Evolutionary conservation across 1,140 invertebrate genomes (phyloP), one percentile per base, ranked within the genome.

Genomic region (Dendroctonus ponderosae): DNA sequence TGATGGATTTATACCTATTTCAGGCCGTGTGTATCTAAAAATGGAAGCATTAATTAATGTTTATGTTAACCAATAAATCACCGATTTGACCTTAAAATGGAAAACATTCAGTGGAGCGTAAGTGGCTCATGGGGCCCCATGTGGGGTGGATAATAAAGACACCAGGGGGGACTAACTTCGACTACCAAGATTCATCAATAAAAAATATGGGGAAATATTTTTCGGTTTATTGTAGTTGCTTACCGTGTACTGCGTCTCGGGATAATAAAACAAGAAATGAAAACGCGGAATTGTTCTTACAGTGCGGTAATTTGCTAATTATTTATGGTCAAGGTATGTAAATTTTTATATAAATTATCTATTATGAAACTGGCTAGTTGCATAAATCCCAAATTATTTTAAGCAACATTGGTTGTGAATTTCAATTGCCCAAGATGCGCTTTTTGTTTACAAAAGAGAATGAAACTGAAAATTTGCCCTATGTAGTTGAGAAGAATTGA

Each of bases 161-260:
- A 58, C 61, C 70, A 64, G 71, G 72, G 67, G 72, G 65, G 62
- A 62, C 54, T 67, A 51, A 67, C 66, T 62, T 66, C 62, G 63
- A 71, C 71, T 74, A 74, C 72, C 70, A 70, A 72, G 67, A 74
- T 74, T 68, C 71, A 74, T 74, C 72, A 74, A 74, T 72, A 69
- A 73, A 64, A 63, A 12, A 8, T 8, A 46, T 46, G n/a, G 43
- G 43, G n/a, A 46, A 46, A 46, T 12, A 46, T 46, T 46, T 46
- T 46, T 46, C 43, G 43, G n/a, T 46, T 46, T 12, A 46, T 12
- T 9, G 43, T 46, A 46, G 8, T 46, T 46, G 43, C 69, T 73
- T 71, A 73, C 26, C 26, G 26, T 26, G 70, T 70, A 70, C 70
- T 71, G 26, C 26, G 26, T 1, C 26, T 26, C 26, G 3, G 26